Base-by-base conservation (phyloP, 2,888 invertebrate species). In the Lottia gigantea region DNA sequence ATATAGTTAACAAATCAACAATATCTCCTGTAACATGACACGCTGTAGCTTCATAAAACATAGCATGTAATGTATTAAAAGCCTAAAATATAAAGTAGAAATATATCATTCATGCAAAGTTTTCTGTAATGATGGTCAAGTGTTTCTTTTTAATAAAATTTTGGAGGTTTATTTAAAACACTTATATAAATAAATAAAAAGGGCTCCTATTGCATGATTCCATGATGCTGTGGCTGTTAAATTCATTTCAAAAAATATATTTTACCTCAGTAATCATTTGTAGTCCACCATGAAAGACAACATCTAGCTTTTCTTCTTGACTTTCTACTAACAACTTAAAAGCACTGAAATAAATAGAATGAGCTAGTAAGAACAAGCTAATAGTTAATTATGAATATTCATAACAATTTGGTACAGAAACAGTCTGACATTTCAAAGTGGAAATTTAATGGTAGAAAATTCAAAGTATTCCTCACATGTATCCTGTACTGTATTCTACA, bases 21-120 rank as follows among this genome's bases (percentile, higher is more conserved):
- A 97, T 91, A 88, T 97, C 97, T 3, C 92, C 93, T 0, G 93
- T 92, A 19, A 95, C 94, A 87, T 95, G 94, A 84, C 94, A 95
- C 0, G 95, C 95, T 12, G 96, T 95, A 16, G 96, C 96, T 89
- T 97, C 96, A 83, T 96, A 95, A 87, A 96, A 94, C 93, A 97
- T 96, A 79, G 95, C 93, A 90, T 96, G 96, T 74, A 97, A 90
- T 76, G 95, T 95, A 89, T 94, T 94, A 83, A 96, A 92, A 40
- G 95, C 95, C 92, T 96, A 91, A 62, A 91, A 91, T 66, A 46
- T 68, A 19, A 71, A 66, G 16, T 8, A 26, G 0, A 15, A 49
- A 19, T 62, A 71, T 49, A 16, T 49, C n/a, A 49, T n/a, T 16
- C n/a, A 49, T n/a, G 8, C 19, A 31, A 6, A 31, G 31, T n/a